Evolutionary conservation across 2,888 invertebrate genomes (phyloP).

Genomic region (Melinaea marsaeus): DNA sequence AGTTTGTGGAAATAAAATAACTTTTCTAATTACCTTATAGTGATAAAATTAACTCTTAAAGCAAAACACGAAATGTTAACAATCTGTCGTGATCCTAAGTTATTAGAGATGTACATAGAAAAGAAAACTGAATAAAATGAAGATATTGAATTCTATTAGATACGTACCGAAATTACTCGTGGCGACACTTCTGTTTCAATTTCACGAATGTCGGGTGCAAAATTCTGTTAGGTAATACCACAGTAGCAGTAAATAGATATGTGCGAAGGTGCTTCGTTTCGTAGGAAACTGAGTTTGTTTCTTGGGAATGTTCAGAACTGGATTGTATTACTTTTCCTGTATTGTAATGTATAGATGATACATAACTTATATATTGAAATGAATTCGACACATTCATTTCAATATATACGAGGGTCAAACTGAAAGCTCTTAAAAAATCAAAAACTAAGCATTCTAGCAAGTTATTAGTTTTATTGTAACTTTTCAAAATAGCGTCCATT

Average conservation of each 20-base stretch:
- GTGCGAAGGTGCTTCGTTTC: conserved; percentile 31
- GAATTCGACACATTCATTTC: too few relatives aligned
- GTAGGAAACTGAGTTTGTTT: conserved; percentile 35
- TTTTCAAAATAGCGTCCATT: too few relatives aligned
- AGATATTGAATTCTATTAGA: conserved; percentile 31
- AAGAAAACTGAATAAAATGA: conserved; percentile 21
- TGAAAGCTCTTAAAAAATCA: too few relatives aligned
- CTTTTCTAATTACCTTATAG: too few relatives aligned
- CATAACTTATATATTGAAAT: conserved; percentile 28
- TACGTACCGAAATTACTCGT: conserved; percentile 43
- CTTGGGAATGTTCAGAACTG: conserved; percentile 34
- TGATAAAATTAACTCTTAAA: too few relatives aligned
- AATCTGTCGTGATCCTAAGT: background rate
- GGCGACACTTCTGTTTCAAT: conserved; percentile 68
- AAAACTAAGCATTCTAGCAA: too few relatives aligned
- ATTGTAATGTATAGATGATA: conserved; percentile 29
- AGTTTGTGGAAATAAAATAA: too few relatives aligned
- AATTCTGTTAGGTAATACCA: conserved; percentile 56
- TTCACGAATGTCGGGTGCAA: conserved; percentile 56
- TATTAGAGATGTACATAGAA: conserved; percentile 11
- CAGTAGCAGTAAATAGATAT: conserved; percentile 32
- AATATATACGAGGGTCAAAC: too few relatives aligned
- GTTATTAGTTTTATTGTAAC: too few relatives aligned
- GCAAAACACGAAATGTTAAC: too few relatives aligned
- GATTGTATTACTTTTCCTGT: conserved; percentile 34